phyloP scores from a whole-genome alignment of 2,888 invertebrate species.

The Pseudococcus viburni region DNA sequence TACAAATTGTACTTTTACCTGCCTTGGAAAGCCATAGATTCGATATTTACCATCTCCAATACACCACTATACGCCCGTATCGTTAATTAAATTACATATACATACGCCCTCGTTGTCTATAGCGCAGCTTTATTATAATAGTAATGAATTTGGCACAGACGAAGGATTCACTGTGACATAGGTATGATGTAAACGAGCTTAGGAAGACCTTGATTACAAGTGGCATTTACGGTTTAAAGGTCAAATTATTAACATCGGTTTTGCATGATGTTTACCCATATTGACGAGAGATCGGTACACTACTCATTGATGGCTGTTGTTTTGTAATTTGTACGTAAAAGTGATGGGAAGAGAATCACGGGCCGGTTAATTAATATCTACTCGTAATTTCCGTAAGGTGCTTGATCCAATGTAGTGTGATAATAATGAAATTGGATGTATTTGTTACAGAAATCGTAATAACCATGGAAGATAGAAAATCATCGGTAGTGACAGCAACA shows the following conservation, averaged over 20 bases:
- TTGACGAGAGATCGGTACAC: too few relatives aligned
- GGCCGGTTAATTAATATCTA: too few relatives aligned
- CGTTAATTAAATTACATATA: neutral
- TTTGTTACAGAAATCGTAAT: slow-evolving; percentile 61
- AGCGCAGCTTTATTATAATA: neutral
- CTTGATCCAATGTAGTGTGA: neutral
- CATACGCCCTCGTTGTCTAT: neutral
- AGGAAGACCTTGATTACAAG: neutral
- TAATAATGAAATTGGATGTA: neutral
- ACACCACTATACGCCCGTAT: neutral
- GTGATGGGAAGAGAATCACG: neutral
- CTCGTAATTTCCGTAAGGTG: neutral
- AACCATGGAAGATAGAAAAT: slow-evolving; percentile 69
- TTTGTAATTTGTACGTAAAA: too few relatives aligned
- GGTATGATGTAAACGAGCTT: neutral
- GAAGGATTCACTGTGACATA: neutral
- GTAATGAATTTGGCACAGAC: slow-evolving; percentile 10
- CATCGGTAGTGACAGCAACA: neutral
- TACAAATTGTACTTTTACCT: neutral
- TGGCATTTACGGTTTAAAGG: slow-evolving; percentile 11
- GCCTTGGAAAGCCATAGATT: too few relatives aligned
- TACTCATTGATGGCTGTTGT: neutral
- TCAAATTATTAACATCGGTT: neutral
- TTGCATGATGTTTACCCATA: neutral
- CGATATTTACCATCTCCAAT: too few relatives aligned